A percentile compares a stretch with the other conserved stretches of the same genome.
These are phyloP conservation scores for Phaenicophaeus curvirostris DNA, from an alignment of 2,797 vertebrate species.

Conservation along the genomic window DNA sequence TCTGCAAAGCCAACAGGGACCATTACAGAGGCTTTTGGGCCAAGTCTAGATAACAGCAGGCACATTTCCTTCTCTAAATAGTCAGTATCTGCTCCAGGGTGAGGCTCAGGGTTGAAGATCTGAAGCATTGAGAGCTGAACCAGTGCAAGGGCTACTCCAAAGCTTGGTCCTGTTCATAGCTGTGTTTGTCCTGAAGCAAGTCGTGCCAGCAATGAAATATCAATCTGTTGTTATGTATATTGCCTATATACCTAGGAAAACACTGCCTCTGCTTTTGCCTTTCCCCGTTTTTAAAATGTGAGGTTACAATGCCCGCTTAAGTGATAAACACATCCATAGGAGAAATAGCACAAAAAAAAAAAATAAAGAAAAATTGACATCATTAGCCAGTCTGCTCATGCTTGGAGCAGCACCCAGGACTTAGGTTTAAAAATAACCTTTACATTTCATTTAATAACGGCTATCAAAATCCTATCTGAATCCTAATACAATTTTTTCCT, in stretches of 20 bases:
- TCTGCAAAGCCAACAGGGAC: not conserved
- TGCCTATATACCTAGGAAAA: not conserved
- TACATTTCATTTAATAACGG: constrained; percentile 54
- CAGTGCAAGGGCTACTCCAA: not conserved
- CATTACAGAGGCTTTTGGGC: not conserved
- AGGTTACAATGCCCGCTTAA: not conserved
- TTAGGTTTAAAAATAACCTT: constrained; percentile 41
- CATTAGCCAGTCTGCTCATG: constrained; percentile 7
- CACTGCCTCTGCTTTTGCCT: not conserved
- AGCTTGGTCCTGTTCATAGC: not conserved
- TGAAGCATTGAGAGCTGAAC: accelerated
- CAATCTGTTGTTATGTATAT: not conserved
- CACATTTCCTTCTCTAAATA: not conserved
- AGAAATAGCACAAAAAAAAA: constrained; percentile 29
- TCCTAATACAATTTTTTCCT: constrained; percentile 12
- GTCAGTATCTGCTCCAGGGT: not conserved
- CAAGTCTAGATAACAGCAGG: not conserved
- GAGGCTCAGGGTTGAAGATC: not conserved
- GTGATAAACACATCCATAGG: constrained; percentile 13
- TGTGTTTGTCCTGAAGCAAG: not conserved
- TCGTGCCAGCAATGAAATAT: not conserved
- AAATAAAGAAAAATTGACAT: constrained; percentile 42
- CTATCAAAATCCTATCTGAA: constrained; percentile 62
- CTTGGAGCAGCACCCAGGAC: constrained; percentile 1
- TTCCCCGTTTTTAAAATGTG: not conserved